These are phyloP conservation scores for Drosophila affinis DNA, from an alignment of 2,888 invertebrate species.

Conservation along the genomic window DNA sequence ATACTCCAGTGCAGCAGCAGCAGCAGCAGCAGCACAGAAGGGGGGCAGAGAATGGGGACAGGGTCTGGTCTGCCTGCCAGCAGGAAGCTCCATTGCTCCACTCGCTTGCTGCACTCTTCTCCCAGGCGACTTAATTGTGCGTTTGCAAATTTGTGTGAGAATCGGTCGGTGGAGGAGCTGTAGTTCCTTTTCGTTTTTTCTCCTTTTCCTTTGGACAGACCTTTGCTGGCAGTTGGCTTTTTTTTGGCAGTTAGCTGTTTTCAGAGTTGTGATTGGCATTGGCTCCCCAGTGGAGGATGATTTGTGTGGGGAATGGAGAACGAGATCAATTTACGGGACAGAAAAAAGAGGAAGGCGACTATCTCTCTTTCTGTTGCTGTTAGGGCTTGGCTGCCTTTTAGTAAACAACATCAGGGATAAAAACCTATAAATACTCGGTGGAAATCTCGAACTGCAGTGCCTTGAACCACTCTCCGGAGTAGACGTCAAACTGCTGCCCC, in stretches of 20 bases:
- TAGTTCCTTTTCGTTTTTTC: slow-evolving; percentile 1
- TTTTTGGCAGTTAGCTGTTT: slow-evolving; percentile 8
- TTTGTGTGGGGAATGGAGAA: not conserved
- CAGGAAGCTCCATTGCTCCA: slow-evolving; percentile 13
- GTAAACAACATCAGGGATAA: not conserved
- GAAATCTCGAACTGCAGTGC: slow-evolving; percentile 13
- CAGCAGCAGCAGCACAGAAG: slow-evolving; percentile 34
- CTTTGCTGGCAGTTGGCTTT: not conserved
- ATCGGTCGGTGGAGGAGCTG: slow-evolving; percentile 24
- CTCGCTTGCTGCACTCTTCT: slow-evolving; percentile 10
- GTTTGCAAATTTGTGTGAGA: slow-evolving; percentile 68
- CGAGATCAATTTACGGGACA: not conserved
- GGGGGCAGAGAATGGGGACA: slow-evolving; percentile 1
- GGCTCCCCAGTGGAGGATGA: slow-evolving; percentile 2
- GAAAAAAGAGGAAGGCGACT: not conserved
- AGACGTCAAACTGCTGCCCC: slow-evolving; percentile 30
- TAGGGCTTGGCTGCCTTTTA: too few species aligned
- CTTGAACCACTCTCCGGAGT: slow-evolving; percentile 34
- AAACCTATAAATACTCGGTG: slow-evolving; percentile 6
- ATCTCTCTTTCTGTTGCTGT: not conserved
- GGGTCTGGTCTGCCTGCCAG: not conserved
- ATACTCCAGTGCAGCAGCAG: slow-evolving; percentile 7
- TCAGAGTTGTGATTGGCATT: slow-evolving; percentile 15
- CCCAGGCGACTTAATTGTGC: slow-evolving; percentile 73
- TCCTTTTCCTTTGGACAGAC: not conserved